These are phyloP conservation scores for Epirrhoe alternata DNA, from an alignment of 2,888 invertebrate genomes.

Conservation along the genomic window DNA sequence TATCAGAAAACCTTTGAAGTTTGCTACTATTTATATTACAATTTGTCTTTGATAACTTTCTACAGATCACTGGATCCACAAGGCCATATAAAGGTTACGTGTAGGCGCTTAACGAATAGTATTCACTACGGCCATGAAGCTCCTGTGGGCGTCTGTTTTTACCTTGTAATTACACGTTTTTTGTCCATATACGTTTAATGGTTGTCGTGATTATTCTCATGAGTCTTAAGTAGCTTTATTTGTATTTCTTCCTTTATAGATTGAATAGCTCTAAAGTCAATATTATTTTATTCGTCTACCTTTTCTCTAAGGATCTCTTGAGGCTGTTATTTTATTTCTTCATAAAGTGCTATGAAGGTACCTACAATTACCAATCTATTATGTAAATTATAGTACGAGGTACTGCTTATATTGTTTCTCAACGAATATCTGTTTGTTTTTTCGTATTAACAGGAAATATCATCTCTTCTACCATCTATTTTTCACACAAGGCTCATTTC, in stretches of 20 bases:
- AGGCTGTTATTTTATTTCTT: no score
- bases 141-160: slow-evolving; percentile 40
- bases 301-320: no score
- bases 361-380: no score
- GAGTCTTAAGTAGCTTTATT: slow-evolving; percentile 12
- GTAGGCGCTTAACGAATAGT: slow-evolving; percentile 35
- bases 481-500: slow-evolving; percentile 36
- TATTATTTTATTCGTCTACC: neutral
- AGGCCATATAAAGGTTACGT: slow-evolving; percentile 35
- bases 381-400: no score
- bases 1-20: neutral
- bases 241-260: neutral
- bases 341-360: no score
- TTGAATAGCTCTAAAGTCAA: neutral
- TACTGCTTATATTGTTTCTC: neutral
- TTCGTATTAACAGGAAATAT: slow-evolving; percentile 22
- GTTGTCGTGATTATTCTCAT: slow-evolving; percentile 12
- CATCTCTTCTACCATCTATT: slow-evolving; percentile 26
- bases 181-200: slow-evolving; percentile 41
- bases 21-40: neutral
- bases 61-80: slow-evolving; percentile 22
- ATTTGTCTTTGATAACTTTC: slow-evolving; percentile 14
- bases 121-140: slow-evolving; percentile 36
- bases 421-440: slow-evolving; percentile 21
- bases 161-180: slow-evolving; percentile 43